Base-by-base conservation (phyloP, 2,888 invertebrate genomes). In the Troides oblongomaculatus region DNA sequence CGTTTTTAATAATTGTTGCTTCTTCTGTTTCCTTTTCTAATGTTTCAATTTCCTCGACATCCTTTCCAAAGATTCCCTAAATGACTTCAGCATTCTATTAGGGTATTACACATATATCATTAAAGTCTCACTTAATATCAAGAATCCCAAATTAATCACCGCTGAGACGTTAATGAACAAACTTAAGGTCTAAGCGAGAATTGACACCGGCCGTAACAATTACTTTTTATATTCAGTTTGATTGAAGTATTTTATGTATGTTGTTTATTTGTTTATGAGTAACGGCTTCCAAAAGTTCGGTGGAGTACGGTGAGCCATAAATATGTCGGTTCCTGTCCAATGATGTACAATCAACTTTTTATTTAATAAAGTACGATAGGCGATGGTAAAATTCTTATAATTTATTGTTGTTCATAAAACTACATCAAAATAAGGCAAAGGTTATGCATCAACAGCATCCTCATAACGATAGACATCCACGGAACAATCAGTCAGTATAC, bases 111-210 rank as follows among this genome's bases (percentile, higher is more conserved):
- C 46, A 14, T 7, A 46, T 14, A 6, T 62, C 43, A 69, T 46
- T 65, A 62, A 30, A 58, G 46, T 23, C 43, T 66, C 66, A 62
- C 23, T 66, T 63, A 64, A 63, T 63, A 63, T 70, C 66, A 56
- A 70, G 66, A 63, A 66, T 23, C 58, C 62, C 50, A 65, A 65
- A 62, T 70, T 76, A 75, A 76, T 75, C 76, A 72, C 72, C 72
- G 61, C 8, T 70, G 72, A 71, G 76, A 80, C 84, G 83, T 59
- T 68, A 68, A 85, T 86, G 85, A 83, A 81, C 66, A 73, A 72
- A 73, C 79, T 81, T 78, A 79, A 83, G 77, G 74, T 78, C 77
- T 71, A 72, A 76, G 84, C 82, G 84, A 84, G 86, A 85, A 85
- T 83, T 81, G 76, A 79, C 78, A 73, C 70, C 69, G 74, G 76